A percentile compares a stretch with the other conserved stretches of the same genome.
phyloP scores from a whole-genome alignment of 2,888 invertebrate species.

The Esperia sulphurella region DNA sequence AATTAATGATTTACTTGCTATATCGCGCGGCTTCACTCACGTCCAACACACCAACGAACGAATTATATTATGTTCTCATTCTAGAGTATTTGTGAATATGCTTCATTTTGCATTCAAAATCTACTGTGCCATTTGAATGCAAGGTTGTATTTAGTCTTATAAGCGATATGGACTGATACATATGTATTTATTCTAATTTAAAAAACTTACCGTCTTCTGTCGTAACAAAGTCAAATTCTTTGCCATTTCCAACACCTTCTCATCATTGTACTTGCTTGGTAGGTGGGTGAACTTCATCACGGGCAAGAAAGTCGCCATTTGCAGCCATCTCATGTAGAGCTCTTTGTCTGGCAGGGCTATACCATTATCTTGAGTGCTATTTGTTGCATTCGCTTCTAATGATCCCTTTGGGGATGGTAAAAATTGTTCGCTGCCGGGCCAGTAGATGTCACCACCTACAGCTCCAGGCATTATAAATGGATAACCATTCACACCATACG shows the following conservation, averaged over 20 bases:
- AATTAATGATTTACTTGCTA: too few relatives aligned
- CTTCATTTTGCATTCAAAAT: too few relatives aligned
- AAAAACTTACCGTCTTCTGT: conserved; percentile 81
- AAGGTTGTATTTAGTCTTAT: too few relatives aligned
- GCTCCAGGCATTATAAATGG: conserved; percentile 96
- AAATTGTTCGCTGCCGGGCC: conserved; percentile 79
- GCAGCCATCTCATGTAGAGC: conserved; percentile 93
- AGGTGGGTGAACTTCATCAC: conserved; percentile 94
- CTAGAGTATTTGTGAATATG: too few relatives aligned
- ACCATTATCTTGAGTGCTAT: conserved; percentile 58
- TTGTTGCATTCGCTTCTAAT: conserved; percentile 40
- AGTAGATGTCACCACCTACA: conserved; percentile 92
- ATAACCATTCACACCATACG: conserved; percentile 94
- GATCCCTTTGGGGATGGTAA: conserved; percentile 72
- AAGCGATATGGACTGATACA: too few relatives aligned
- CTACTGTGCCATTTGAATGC: too few relatives aligned
- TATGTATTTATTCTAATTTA: too few relatives aligned
- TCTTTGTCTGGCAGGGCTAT: conserved; percentile 86
- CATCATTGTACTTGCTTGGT: conserved; percentile 93
- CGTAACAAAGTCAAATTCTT: conserved; percentile 86
- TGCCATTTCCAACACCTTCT: conserved; percentile 86
- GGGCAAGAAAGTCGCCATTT: conserved; percentile 93
- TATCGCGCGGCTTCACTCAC: too few relatives aligned
- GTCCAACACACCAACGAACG: too few relatives aligned
- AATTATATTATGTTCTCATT: too few relatives aligned